Conservation (phyloP, 2,113 vertebrate genomes). For the Ammodytes marinus region DNA sequence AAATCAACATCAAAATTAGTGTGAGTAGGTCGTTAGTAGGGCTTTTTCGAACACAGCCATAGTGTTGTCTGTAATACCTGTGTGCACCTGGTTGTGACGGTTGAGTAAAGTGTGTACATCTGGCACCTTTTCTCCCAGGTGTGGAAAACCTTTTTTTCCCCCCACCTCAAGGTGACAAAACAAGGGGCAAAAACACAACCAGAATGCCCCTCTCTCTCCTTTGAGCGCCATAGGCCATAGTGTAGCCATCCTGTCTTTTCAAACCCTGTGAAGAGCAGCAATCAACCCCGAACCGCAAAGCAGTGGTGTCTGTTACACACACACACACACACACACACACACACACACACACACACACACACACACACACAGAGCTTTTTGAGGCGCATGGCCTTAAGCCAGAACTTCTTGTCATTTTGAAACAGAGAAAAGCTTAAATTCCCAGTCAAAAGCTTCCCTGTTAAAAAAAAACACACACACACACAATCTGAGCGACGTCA, state of each 20-base stretch:
- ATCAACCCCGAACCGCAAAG: conserved; percentile 77
- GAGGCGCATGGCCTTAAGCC: not conserved
- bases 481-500: conserved; percentile 67
- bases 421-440: conserved; percentile 47
- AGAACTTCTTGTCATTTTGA: conserved; percentile 57
- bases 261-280: conserved; percentile 44
- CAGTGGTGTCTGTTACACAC: conserved; percentile 2
- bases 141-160: conserved; percentile 5
- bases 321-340: too few species aligned
- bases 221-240: conserved; percentile 43
- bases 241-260: conserved; percentile 59
- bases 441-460: conserved; percentile 55
- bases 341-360: too few species aligned
- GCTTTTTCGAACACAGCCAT: too few species aligned
- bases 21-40: too few species aligned
- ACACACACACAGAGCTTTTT: too few species aligned
- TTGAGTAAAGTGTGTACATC: not conserved
- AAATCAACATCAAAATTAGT: too few species aligned
- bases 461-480: conserved; percentile 47
- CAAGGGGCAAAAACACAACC: conserved; percentile 11
- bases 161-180: conserved; percentile 51
- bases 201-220: conserved; percentile 26
- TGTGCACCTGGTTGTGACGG: conserved; percentile 36
- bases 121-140: conserved; percentile 44
- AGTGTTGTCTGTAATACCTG: conserved; percentile 12